Base-by-base conservation (phyloP, 2,888 invertebrate genomes). In the Augochlorella aurata region DNA sequence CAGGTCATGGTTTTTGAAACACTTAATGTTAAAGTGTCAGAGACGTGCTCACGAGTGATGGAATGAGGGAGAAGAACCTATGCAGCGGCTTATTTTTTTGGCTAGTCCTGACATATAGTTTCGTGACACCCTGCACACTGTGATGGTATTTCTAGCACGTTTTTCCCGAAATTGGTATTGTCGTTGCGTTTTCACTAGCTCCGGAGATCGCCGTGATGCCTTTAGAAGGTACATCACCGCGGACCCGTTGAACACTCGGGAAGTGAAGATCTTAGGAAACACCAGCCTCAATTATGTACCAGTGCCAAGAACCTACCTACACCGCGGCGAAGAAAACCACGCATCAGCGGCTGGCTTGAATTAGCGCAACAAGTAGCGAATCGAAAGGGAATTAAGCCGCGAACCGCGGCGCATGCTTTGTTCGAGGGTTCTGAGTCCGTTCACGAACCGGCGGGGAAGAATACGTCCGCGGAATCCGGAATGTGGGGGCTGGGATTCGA, bases 371-470 rank as follows among this genome's bases (percentile, higher is more conserved):
- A 83, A 69, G 75, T 83, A 77, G 83, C 21, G 21, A 63, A 77
- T 74, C 74, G 74, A 67, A 74, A 67, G 77, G 71, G 79, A 84
- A 83, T 83, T 83, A 83, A 83, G 75, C 79, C 18, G 61, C 70
- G 65, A 65, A 38, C 29, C 29, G 47, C 65, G 69, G 73, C 45
- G 75, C 45, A 58, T 45, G 61, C 73, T 82, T 76, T 73, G 76
- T 73, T 75, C 75, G 58, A 29, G 66, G 63, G 68, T 83, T 83
- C 21, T 12, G 29, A 78, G 50, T 78, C 58, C 58, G 47, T n/a
- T 58, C 77, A 65, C 81, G 81, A 67, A 14, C 16, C 24, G 38
- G 44, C 44, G 47, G 52, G 38, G 38, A 74, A 74, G 67, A 73
- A 69, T 73, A 75, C 77, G 65, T 38, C 18, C 58, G 18, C 49